Evolutionary conservation across 1,140 invertebrate genomes (phyloP).

Genomic region (Bombus confusus): DNA sequence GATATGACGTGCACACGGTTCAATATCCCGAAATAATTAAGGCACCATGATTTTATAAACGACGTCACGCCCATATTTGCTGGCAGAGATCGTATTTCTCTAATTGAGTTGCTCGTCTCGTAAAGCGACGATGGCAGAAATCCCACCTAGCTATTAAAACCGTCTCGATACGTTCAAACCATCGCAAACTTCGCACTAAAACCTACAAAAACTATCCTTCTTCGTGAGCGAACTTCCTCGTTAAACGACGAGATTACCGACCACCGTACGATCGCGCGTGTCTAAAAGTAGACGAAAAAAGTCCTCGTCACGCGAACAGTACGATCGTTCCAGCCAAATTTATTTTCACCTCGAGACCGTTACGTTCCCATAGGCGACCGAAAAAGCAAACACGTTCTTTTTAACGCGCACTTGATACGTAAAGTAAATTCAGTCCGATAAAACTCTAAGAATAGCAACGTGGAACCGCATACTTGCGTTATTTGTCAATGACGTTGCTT

Average conservation of each 20-base stretch:
- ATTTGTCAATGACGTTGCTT: constrained; percentile 28
- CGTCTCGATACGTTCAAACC: background rate
- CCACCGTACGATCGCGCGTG: too few species aligned
- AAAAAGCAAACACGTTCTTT: constrained; percentile 13
- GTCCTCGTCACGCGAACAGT: too few species aligned
- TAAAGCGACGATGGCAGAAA: background rate
- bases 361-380: background rate
- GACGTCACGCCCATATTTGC: constrained; percentile 36
- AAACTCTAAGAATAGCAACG: constrained; percentile 54
- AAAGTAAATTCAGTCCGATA: constrained; percentile 59
- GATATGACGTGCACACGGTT: background rate
- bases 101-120: background rate
- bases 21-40: background rate
- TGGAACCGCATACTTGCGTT: background rate
- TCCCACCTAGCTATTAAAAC: background rate
- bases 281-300: background rate
- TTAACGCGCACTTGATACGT: constrained; percentile 42
- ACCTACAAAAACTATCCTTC: too few species aligned
- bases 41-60: background rate
- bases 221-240: background rate
- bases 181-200: background rate
- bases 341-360: background rate
- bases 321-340: background rate
- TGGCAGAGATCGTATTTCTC: constrained; percentile 11
- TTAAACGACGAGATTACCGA: too few species aligned